Base-by-base conservation (phyloP, 2,888 invertebrate genomes). In the Philhelius pedissequus region DNA sequence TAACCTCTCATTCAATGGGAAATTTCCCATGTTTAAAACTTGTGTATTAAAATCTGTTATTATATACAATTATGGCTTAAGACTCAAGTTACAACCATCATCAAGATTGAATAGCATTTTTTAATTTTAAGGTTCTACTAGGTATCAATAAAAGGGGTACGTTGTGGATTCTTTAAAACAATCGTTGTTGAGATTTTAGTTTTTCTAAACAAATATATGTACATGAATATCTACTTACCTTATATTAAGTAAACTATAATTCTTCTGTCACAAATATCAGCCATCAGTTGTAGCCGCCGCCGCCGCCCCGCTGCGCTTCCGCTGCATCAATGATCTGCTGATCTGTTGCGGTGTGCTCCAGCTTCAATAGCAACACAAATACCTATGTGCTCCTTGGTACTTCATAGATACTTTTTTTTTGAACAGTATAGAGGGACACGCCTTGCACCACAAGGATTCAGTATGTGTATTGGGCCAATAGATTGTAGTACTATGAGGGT, bases 361-460 rank as follows among this genome's bases (percentile, higher is more conserved):
- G 45, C 68, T 48, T 38, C 56, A 58, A 22, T 20, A 35, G 9
- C 64, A 35, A 45, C 22, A 48, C 22, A 15, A 64, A 62, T n/a
- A n/a, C n/a, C n/a, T n/a, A n/a, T 62, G 43, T 74, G 64, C 43
- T 48, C 54, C 20, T 54, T n/a, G n/a, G 11, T 32, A 40, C 38
- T 43, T 74, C 73, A 69, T 73, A 84, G 75, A 78, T 56, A 78
- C 69, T 43, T 13, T 66, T 30, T 35, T 22, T 20, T 71, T 60
- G 20, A 18, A 32, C 7, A 38, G 25, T 40, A 43, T n/a, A n/a
- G 32, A 22, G 88, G 87, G 88, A 88, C 88, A 89, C 88, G 88
- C 88, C 88, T 89, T 89, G n/a, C n/a, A 89, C 90, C 91, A 88
- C 90, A 90, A 88, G 90, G 90, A 87, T 87, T 75, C 25, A 38